Conservation (phyloP, 2,888 invertebrate genomes). For the Drosophila infuscata region DNA sequence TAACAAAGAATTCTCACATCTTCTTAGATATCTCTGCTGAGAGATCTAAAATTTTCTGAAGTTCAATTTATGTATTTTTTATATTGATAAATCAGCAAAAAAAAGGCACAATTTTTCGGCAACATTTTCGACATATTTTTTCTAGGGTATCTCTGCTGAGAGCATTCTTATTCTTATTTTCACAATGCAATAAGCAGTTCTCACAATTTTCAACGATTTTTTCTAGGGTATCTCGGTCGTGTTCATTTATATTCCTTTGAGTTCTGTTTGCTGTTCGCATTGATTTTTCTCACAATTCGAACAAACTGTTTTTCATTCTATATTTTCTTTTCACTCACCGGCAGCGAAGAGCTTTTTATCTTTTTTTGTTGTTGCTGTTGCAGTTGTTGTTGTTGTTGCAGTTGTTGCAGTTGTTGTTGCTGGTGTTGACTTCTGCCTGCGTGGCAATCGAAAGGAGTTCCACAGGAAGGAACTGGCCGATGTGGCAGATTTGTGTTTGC, state of each 20-base stretch:
- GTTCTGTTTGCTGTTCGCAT: constrained; percentile 24
- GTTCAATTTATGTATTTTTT: background rate
- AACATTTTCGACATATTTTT: background rate
- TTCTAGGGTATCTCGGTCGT: constrained; percentile 5
- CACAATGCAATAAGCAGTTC: background rate
- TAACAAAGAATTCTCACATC: background rate
- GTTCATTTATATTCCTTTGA: background rate
- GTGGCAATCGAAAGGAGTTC: constrained; percentile 85
- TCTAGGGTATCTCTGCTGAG: constrained; percentile 3
- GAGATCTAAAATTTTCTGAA: no score
- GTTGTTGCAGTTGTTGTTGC: constrained; percentile 57
- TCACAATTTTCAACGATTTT: background rate
- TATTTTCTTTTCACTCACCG: constrained; percentile 48
- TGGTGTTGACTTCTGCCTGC: constrained; percentile 81
- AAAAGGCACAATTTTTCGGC: background rate
- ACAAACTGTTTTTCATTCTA: background rate
- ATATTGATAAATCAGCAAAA: background rate
- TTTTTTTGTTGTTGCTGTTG: constrained; percentile 25
- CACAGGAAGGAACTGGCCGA: constrained; percentile 80
- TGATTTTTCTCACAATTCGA: constrained; percentile 54
- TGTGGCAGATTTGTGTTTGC: constrained; percentile 41
- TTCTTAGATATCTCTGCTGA: background rate
- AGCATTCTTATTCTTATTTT: background rate
- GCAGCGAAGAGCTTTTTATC: constrained; percentile 48
- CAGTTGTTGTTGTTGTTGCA: background rate